Conservation (phyloP, 2,797 vertebrate genomes). For the Acipenser ruthenus region DNA sequence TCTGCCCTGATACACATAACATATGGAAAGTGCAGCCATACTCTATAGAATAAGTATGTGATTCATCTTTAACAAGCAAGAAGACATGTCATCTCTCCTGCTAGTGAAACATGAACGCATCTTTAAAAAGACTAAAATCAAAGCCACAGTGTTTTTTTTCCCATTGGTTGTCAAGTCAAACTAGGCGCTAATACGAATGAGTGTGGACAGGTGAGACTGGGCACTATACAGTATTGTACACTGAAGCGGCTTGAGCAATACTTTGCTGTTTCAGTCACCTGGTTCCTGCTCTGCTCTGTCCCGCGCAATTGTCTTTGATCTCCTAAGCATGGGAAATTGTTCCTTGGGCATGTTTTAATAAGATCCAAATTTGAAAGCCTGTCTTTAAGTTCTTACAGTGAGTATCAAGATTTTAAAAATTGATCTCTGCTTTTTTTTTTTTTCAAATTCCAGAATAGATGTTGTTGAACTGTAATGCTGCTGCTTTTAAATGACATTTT, state of each 20-base stretch:
- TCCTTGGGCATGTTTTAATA: background rate
- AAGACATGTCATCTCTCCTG: too few relatives aligned
- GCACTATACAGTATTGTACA: background rate
- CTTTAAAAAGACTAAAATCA: too few relatives aligned
- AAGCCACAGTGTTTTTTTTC: conserved; percentile 16
- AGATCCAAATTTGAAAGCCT: background rate
- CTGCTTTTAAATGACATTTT: background rate
- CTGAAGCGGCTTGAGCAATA: background rate
- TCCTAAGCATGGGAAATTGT: background rate
- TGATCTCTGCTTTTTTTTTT: too few relatives aligned
- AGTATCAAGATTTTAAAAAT: background rate
- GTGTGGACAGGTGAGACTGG: background rate
- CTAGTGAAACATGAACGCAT: too few relatives aligned
- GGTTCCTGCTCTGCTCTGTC: background rate
- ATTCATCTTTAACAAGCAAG: too few relatives aligned
- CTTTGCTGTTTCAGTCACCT: background rate
- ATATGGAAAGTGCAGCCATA: too few relatives aligned
- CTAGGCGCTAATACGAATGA: background rate
- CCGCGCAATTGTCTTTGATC: background rate
- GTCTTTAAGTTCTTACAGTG: background rate
- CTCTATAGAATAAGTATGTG: too few relatives aligned
- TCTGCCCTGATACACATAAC: too few relatives aligned
- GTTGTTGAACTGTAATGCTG: too few relatives aligned
- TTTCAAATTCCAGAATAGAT: too few relatives aligned
- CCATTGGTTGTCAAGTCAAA: too few relatives aligned